These are phyloP conservation scores for Latrodectus elegans DNA, from an alignment of 2,888 invertebrate species.

Conservation along the genomic window DNA sequence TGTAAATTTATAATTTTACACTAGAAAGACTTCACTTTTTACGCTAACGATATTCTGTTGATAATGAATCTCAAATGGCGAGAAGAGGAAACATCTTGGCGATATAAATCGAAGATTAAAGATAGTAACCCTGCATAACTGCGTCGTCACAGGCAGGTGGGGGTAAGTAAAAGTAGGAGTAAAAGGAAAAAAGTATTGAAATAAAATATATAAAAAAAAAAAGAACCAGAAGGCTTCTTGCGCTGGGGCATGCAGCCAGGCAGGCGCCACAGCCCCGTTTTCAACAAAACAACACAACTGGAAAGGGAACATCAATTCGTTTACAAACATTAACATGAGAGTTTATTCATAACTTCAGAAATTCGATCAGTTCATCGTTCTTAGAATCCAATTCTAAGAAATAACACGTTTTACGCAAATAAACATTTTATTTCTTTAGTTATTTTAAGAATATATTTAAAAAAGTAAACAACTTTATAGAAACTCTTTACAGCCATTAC, in stretches of 20 bases:
- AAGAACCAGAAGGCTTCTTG: constrained; percentile 61
- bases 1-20: not conserved
- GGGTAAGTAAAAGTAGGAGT: constrained; percentile 66
- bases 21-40: not conserved
- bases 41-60: not conserved
- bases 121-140: constrained; percentile 59
- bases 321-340: not conserved
- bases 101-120: constrained; percentile 17
- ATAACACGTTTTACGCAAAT: too few species aligned
- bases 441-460: too few species aligned
- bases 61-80: constrained; percentile 13
- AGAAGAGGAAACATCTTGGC: constrained; percentile 24
- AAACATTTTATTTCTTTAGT: too few species aligned
- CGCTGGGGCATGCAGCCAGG: constrained; percentile 63
- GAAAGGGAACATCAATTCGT: constrained; percentile 21
- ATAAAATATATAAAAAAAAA: constrained; percentile 38
- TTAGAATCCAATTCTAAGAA: too few species aligned
- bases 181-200: constrained; percentile 37
- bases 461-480: too few species aligned
- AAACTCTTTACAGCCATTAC: too few species aligned
- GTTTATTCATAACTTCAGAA: not conserved
- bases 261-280: constrained; percentile 49
- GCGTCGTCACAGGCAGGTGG: constrained; percentile 62
- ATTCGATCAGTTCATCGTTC: not conserved
- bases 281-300: constrained; percentile 44